Conservation (phyloP, 2,888 invertebrate species). For the Onthophagus sagittarius region DNA sequence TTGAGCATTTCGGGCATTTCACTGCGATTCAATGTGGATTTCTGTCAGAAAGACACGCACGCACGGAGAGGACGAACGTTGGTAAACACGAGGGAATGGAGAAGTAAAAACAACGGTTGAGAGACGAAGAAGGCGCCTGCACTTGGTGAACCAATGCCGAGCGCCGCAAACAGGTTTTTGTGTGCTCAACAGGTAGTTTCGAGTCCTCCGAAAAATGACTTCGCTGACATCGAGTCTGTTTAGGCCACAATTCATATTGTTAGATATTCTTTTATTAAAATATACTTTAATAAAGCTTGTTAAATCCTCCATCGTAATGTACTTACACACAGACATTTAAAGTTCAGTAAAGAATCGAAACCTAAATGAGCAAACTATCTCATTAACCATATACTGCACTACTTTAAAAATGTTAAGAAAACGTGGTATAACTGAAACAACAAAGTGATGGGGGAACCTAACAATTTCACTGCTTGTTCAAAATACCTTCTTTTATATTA, state of each 20-base stretch:
- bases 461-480: no score
- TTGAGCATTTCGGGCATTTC: neutral
- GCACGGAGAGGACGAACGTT: conserved; percentile 1
- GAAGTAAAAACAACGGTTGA: conserved; percentile 28
- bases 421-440: no score
- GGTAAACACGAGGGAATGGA: conserved; percentile 5
- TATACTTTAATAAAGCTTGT: no score
- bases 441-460: no score
- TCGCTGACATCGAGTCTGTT: neutral
- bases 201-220: conserved; percentile 15
- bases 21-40: conserved; percentile 8
- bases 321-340: no score
- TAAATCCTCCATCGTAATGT: no score
- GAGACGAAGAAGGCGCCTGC: conserved; percentile 23
- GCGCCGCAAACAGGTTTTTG: conserved; percentile 34
- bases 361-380: no score
- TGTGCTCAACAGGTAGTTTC: conserved; percentile 24
- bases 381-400: no score
- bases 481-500: no score
- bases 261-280: no score
- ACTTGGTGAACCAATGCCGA: conserved; percentile 28
- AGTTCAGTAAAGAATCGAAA: no score
- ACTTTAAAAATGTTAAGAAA: no score
- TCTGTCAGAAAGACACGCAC: neutral
- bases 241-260: neutral